Base-by-base conservation (phyloP, 2,797 vertebrate species). In the Crenuchus spilurus region DNA sequence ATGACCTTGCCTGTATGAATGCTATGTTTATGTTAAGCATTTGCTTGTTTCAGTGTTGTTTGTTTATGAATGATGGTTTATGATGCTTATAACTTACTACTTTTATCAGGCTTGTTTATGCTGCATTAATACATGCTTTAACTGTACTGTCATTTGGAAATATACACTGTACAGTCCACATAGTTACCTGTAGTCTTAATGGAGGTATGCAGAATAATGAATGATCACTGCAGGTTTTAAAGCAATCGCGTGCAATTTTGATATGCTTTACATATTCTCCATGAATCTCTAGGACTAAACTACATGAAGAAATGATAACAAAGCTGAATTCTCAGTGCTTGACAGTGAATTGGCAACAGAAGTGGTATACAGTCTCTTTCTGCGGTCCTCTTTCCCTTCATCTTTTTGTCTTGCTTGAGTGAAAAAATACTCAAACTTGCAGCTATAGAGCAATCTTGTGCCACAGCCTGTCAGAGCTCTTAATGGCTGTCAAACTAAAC, bases 401-500 rank as follows among this genome's bases (percentile, higher is more conserved):
- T 5, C 31, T 33, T 35, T 39, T 22, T 74, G 16, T 5, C 31
- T 33, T 35, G 30, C 24, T 58, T 39, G 1, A 51, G 5, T 13
- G 57, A 37, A 33, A 64, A 44, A 33, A 62, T 7, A 9, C 42
- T 7, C 8, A 16, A 64, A 51, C 58, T 24, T 18, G 41, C 18
- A 70, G 33, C 22, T 16, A 48, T 24, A n/a, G 46, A 60, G 24
- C 6, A 5, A 74, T 84, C 78, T 80, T 74, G 55, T 68, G 76
- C 49, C 26, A 13, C 69, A 68, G 22, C 10, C 51, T 70, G 54
- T 69, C 72, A 49, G 26, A 74, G 76, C 55, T 41, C 67, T 71
- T 39, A 51, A 52, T 24, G 44, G 46, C 54, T 74, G 42, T 44
- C 67, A 31, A 35, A 39, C 31, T 31, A 2, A 51, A 42, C 31